A percentile compares a stretch with the other conserved stretches of the same genome.
These are phyloP conservation scores for Pollenia labialis DNA, from an alignment of 2,888 invertebrate species.

Conservation along the genomic window DNA sequence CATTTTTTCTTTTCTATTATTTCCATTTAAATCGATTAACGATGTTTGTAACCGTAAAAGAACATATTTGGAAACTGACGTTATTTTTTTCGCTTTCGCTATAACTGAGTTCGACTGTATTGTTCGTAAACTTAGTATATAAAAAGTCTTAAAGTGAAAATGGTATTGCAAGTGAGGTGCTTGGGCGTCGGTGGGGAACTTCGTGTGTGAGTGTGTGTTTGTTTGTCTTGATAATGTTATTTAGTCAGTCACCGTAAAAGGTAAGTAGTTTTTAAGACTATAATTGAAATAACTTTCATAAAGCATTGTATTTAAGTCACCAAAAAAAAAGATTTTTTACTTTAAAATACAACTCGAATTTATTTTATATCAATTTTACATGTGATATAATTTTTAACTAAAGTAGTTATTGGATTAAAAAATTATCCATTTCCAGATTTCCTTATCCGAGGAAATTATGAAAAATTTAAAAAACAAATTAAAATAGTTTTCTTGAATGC, in stretches of 20 bases:
- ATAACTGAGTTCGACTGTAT: too few relatives aligned
- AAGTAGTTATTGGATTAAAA: too few relatives aligned
- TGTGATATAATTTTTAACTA: not conserved
- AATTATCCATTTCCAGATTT: too few relatives aligned
- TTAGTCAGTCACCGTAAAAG: slow-evolving; percentile 52
- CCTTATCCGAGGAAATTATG: too few relatives aligned
- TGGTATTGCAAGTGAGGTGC: not conserved
- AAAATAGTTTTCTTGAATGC: too few relatives aligned
- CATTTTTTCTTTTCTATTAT: too few relatives aligned
- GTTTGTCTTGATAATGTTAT: slow-evolving; percentile 53
- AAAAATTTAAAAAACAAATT: too few relatives aligned
- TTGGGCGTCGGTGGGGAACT: too few relatives aligned
- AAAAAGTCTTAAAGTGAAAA: slow-evolving; percentile 12
- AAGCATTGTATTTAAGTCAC: slow-evolving; percentile 3
- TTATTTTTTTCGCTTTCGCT: too few relatives aligned
- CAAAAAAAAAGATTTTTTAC: not conserved
- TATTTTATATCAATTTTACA: slow-evolving; percentile 14
- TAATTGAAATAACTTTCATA: slow-evolving; percentile 47
- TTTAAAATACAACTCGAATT: not conserved
- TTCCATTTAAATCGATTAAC: too few relatives aligned
- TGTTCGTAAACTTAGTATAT: not conserved
- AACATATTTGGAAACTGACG: too few relatives aligned
- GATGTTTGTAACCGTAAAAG: too few relatives aligned
- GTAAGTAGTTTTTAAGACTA: slow-evolving; percentile 53
- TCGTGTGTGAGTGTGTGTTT: slow-evolving; percentile 3